Percentiles rank a stretch among this genome's conserved stretches.
Evolutionary conservation across 2,113 vertebrate species (phyloP).

Genomic region (Formicarius rufipectus): DNA sequence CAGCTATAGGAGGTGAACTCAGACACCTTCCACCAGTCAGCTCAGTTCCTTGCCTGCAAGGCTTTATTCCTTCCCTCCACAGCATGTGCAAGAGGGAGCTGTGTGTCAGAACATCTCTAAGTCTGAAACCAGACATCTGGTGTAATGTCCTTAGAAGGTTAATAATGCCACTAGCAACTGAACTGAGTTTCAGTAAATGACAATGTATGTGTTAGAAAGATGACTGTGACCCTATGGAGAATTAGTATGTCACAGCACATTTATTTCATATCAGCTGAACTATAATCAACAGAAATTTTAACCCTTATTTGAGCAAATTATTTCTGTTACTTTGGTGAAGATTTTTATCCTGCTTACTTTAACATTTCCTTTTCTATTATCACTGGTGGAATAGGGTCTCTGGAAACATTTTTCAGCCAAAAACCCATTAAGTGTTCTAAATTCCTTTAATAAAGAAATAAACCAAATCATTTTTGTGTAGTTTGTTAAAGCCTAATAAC

Average conservation of each 20-base stretch:
- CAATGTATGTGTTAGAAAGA: not conserved
- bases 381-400: not conserved
- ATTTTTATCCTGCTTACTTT: not conserved
- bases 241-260: conserved; percentile 8
- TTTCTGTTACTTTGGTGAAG: not conserved
- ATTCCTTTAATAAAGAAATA: not conserved
- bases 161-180: not conserved
- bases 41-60: not conserved
- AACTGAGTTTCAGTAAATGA: not conserved
- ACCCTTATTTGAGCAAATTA: not conserved
- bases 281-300: not conserved
- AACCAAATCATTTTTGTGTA: not conserved
- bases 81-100: not conserved
- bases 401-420: not conserved
- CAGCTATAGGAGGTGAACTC: not conserved
- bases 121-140: not conserved
- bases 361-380: not conserved
- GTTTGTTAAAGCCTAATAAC: not conserved
- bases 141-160: not conserved
- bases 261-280: not conserved
- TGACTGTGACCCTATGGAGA: not conserved
- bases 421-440: not conserved
- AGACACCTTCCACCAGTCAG: not conserved
- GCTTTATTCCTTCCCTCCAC: not conserved
- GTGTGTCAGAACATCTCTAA: not conserved